Evolutionary conservation across 2,888 invertebrate species (phyloP).

Genomic region (Gryllus longicercus): DNA sequence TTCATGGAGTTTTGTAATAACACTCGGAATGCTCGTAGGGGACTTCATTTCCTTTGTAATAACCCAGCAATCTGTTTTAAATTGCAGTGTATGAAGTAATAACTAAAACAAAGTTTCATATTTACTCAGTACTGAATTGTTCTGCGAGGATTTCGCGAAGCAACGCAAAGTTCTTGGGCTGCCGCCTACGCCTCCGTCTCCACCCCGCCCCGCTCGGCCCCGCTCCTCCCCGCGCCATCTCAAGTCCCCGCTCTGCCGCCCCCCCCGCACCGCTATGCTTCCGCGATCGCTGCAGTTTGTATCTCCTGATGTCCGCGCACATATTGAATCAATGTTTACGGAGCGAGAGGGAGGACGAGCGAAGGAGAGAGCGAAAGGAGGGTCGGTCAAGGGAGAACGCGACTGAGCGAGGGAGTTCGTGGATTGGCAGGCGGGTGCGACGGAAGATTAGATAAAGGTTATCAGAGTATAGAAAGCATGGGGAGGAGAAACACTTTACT

Average conservation of each 20-base stretch:
- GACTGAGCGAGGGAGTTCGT: too few species aligned
- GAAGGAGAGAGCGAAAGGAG: too few species aligned
- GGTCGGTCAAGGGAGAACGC: too few species aligned
- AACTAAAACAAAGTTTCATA: slow-evolving; percentile 17
- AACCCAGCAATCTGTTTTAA: slow-evolving; percentile 17
- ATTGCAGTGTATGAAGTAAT: slow-evolving; percentile 17
- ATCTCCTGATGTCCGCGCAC: too few species aligned
- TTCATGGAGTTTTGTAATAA: slow-evolving; percentile 17
- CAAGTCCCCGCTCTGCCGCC: background rate
- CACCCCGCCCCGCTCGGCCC: background rate
- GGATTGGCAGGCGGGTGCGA: too few species aligned
- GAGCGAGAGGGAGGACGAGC: too few species aligned
- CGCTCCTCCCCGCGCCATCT: background rate
- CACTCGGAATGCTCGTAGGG: slow-evolving; percentile 17
- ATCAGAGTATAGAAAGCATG: too few species aligned
- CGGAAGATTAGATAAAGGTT: too few species aligned
- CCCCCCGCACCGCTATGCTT: background rate
- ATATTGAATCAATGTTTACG: too few species aligned
- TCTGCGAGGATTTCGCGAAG: slow-evolving; percentile 6
- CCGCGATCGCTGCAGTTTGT: too few species aligned
- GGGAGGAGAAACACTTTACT: too few species aligned
- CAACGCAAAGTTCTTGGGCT: slow-evolving; percentile 6
- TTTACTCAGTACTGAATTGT: slow-evolving; percentile 1
- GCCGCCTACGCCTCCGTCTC: background rate
- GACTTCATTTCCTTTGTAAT: slow-evolving; percentile 17